Conservation (phyloP, 1,140 invertebrate species). For the Drosophila mauritiana region DNA sequence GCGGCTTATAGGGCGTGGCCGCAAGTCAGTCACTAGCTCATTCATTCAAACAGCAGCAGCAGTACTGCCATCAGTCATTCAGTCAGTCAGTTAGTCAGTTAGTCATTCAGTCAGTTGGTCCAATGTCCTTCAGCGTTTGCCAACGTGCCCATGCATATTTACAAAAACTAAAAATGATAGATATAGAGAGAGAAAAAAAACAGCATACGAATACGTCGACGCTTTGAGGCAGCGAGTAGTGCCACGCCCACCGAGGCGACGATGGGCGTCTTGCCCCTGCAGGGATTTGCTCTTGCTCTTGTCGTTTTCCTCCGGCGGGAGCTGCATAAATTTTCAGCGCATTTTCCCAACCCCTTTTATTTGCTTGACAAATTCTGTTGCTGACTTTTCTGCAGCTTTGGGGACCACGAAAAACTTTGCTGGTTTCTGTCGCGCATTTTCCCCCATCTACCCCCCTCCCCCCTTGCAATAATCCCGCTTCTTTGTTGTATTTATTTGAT, state of each 20-base stretch:
- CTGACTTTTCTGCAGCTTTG: constrained; percentile 56
- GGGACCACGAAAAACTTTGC: constrained; percentile 46
- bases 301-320: constrained; percentile 27
- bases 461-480: background rate
- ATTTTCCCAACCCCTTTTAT: constrained; percentile 19
- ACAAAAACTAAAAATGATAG: constrained; percentile 25
- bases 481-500: constrained; percentile 45
- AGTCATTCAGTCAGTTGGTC: constrained; percentile 42
- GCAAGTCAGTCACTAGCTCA: constrained; percentile 32
- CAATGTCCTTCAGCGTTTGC: constrained; percentile 65
- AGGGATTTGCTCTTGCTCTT: constrained; percentile 41
- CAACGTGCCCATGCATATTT: constrained; percentile 74
- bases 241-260: constrained; percentile 30
- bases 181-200: constrained; percentile 6
- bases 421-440: constrained; percentile 30
- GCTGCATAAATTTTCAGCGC: constrained; percentile 47
- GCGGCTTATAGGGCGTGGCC: constrained; percentile 14
- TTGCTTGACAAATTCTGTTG: constrained; percentile 53
- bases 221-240: constrained; percentile 18
- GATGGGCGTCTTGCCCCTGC: constrained; percentile 27
- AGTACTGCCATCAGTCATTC: no score
- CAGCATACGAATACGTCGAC: constrained; percentile 10
- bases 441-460: background rate
- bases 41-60: constrained; percentile 30
- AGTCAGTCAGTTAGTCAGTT: constrained; percentile 1